phyloP scores from a whole-genome alignment of 1,140 invertebrate species.

The Stegodyphus dumicola region DNA sequence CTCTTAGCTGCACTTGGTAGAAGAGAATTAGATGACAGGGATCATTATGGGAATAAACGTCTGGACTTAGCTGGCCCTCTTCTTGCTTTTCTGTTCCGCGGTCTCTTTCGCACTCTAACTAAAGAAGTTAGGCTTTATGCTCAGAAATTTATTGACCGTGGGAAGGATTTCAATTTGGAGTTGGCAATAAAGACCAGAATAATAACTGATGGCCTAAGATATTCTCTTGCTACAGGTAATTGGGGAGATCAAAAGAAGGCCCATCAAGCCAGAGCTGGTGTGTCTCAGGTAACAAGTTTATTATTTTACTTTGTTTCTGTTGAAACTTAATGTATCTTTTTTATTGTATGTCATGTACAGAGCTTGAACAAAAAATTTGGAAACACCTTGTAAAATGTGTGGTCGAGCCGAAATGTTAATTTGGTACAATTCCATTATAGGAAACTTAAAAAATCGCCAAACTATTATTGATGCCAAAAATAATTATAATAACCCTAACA shows the following conservation, averaged over 20 bases:
- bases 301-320: neutral
- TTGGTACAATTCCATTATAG: too few relatives aligned
- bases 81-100: slow-evolving; percentile 75
- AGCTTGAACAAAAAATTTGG: too few relatives aligned
- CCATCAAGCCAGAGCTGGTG: slow-evolving; percentile 94
- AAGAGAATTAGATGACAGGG: slow-evolving; percentile 95
- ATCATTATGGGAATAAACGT: slow-evolving; percentile 99
- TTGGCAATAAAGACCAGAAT: slow-evolving; percentile 97
- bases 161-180: slow-evolving; percentile 98
- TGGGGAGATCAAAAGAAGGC: slow-evolving; percentile 99
- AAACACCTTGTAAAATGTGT: too few relatives aligned
- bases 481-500: too few relatives aligned
- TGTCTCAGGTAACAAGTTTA: slow-evolving; percentile 77
- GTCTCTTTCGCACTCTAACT: slow-evolving; percentile 89
- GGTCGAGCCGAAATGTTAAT: too few relatives aligned
- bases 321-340: too few relatives aligned
- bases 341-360: too few relatives aligned
- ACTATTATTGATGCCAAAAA: too few relatives aligned
- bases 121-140: slow-evolving; percentile 98
- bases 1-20: slow-evolving; percentile 93
- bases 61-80: slow-evolving; percentile 96
- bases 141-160: slow-evolving; percentile 98
- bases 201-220: slow-evolving; percentile 97
- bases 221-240: slow-evolving; percentile 98
- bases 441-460: too few relatives aligned